Evolutionary conservation across 2,888 invertebrate species (phyloP), one percentile per base, ranked within the genome.

Genomic region (Caenorhabditis sp.): DNA sequence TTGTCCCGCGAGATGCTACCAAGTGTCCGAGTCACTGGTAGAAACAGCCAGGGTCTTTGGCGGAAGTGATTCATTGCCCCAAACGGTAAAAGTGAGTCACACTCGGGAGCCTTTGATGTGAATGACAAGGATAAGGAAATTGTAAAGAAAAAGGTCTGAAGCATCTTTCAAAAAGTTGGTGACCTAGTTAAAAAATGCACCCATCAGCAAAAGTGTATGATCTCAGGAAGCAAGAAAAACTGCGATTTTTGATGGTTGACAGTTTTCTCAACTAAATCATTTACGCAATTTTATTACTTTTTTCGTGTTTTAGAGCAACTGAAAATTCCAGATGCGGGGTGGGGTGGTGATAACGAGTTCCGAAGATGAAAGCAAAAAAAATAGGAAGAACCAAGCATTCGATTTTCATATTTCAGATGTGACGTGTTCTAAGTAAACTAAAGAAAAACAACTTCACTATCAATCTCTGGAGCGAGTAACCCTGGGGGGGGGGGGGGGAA

Each of bases 301-400:
- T 19, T n/a, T 19, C n/a, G 19, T 47, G 47, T 47, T 47, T 47
- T 19, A 19, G 7, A 47, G 47, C 19, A 19, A 19, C 19, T 19
- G 19, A 2, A 10, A 19, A 19, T 47, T 47, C 19, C 19, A 47
- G n/a, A 5, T 5, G 47, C 19, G 19, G 19, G 10, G 6, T 4
- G 19, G 19, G 10, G 6, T 4, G 19, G 7, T 14, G 54, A 26
- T 56, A 24, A 26, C 14, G 26, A 28, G 26, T 16, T 26, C 19
- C 5, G 19, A 49, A 49, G 49, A 49, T 47, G 5, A 56, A 26
- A 56, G 54, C 28, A 56, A 56, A 56, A 19, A 19, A n/a, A n/a
- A n/a, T n/a, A 6, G 31, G 31, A 31, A 31, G 31, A 31, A 31
- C 31, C 7, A 31, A 31, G n/a, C n/a, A n/a, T n/a, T n/a, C n/a